phyloP scores from a whole-genome alignment of 1,140 invertebrate genomes.

The Aphaenogaster floridana region DNA sequence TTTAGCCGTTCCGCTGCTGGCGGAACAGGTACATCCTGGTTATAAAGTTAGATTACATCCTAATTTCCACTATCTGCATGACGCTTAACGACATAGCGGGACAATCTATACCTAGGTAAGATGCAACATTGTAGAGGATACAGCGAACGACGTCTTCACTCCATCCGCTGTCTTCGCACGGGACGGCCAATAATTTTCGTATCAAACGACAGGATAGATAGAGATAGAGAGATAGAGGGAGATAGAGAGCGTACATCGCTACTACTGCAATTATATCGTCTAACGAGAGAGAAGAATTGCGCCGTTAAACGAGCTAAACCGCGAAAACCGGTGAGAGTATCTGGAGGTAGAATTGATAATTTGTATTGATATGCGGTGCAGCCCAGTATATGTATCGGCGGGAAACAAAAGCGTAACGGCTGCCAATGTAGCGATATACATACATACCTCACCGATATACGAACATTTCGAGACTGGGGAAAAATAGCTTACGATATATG shows the following conservation, averaged over 20 bases:
- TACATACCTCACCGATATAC: background rate
- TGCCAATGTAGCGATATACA: background rate
- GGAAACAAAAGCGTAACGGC: background rate
- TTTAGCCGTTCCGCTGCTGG: conserved; percentile 15
- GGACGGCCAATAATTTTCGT: conserved; percentile 34
- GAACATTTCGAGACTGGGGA: conserved; percentile 8
- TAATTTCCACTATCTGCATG: conserved; percentile 40
- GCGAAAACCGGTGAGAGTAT: background rate
- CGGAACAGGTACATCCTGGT: conserved; percentile 19
- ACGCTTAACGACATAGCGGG: conserved; percentile 40
- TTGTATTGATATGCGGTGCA: background rate
- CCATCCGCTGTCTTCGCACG: conserved; percentile 6
- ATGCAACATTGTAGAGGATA: conserved; percentile 7
- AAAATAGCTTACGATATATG: conserved; percentile 52
- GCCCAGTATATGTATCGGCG: background rate
- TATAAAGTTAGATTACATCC: conserved; percentile 50
- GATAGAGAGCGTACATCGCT: background rate
- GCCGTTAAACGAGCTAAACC: background rate
- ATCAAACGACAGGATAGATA: background rate
- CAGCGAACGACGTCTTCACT: conserved; percentile 17
- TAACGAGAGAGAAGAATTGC: background rate
- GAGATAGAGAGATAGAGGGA: background rate
- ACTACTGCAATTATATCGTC: background rate
- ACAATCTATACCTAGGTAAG: conserved; percentile 1
- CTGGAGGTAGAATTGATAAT: background rate